phyloP scores from a whole-genome alignment of 2,113 vertebrate species.

The Cinclus cinclus region DNA sequence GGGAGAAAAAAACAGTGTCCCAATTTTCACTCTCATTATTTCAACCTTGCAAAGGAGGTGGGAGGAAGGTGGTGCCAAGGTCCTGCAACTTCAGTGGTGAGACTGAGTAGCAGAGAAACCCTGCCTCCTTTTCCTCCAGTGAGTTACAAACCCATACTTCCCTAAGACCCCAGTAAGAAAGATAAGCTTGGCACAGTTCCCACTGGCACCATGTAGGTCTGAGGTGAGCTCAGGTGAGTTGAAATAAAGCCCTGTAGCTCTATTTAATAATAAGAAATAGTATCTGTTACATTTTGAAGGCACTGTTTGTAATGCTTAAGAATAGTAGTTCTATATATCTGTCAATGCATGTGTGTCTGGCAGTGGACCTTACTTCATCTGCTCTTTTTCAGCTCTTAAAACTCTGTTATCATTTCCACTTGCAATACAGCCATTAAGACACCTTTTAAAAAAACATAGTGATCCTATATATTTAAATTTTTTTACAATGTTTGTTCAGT shows the following conservation, averaged over 20 bases:
- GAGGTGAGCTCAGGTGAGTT: neutral
- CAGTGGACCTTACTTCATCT: neutral
- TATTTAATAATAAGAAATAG: neutral
- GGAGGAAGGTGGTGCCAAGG: neutral
- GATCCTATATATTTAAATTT: neutral
- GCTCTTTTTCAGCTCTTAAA: neutral
- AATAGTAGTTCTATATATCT: neutral
- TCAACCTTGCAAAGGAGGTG: neutral
- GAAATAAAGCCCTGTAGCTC: neutral
- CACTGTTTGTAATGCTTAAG: neutral
- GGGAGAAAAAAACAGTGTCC: neutral
- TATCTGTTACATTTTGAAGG: neutral
- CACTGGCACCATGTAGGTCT: accelerated
- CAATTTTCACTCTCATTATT: neutral
- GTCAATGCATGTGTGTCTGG: neutral
- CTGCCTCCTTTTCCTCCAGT: neutral
- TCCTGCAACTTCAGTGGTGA: neutral
- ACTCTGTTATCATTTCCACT: neutral
- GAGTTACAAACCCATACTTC: neutral
- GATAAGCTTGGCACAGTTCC: neutral
- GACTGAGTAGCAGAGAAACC: neutral
- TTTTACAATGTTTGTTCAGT: neutral
- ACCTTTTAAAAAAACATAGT: neutral
- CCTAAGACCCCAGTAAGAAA: neutral
- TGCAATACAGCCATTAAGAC: neutral